phyloP scores from a whole-genome alignment of 2,888 invertebrate genomes.

The Plutella xylostella region DNA sequence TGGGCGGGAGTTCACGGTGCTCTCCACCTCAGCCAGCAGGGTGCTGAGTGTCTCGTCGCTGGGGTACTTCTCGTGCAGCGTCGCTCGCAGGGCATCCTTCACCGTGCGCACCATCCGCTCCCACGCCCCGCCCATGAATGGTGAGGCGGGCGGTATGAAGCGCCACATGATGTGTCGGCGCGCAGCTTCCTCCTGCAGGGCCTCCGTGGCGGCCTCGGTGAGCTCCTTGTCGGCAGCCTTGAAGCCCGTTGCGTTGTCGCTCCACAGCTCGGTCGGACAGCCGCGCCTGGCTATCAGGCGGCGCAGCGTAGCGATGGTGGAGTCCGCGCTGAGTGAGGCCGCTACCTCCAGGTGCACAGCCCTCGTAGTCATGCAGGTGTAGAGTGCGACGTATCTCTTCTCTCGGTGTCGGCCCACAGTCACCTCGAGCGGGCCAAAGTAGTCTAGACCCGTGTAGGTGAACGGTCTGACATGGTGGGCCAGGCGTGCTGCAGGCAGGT shows the following conservation, averaged over 20 bases:
- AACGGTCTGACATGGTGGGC: slow-evolving; percentile 8
- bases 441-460: slow-evolving; percentile 3
- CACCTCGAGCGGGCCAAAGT: slow-evolving; percentile 8
- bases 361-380: slow-evolving; percentile 9
- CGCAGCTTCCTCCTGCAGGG: too few relatives aligned
- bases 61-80: too few relatives aligned
- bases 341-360: background rate
- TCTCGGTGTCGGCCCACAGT: slow-evolving; percentile 7
- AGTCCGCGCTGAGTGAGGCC: background rate
- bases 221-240: slow-evolving; percentile 13
- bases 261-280: background rate
- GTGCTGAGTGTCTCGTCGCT: too few relatives aligned
- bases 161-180: too few relatives aligned
- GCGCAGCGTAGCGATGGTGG: background rate
- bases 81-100: too few relatives aligned
- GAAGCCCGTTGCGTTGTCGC: slow-evolving; percentile 16
- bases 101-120: too few relatives aligned
- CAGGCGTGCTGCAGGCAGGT: slow-evolving; percentile 9
- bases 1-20: too few relatives aligned
- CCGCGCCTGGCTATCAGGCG: slow-evolving; percentile 1
- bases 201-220: too few relatives aligned
- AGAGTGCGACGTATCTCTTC: slow-evolving; percentile 8
- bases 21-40: too few relatives aligned
- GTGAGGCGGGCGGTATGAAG: too few relatives aligned
- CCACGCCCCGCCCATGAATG: too few relatives aligned